phyloP scores from a whole-genome alignment of 1,140 invertebrate genomes.

The Galleria mellonella region DNA sequence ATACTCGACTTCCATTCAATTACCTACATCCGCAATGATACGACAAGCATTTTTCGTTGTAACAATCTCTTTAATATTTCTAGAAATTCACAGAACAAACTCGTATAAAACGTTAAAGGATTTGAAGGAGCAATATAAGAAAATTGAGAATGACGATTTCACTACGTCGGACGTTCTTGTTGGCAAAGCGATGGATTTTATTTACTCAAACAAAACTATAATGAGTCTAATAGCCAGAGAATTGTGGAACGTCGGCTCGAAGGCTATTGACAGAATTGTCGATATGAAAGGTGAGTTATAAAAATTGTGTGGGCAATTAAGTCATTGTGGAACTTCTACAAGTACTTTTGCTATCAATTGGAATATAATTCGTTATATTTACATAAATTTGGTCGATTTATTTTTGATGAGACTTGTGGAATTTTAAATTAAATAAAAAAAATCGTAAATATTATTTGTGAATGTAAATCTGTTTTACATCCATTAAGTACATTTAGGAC shows the following conservation, averaged over 20 bases:
- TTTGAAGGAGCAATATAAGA: slow-evolving; percentile 30
- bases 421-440: too few relatives aligned
- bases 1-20: slow-evolving; percentile 1
- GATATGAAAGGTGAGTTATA: slow-evolving; percentile 32
- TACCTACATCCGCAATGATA: slow-evolving; percentile 12
- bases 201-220: slow-evolving; percentile 51
- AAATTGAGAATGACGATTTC: slow-evolving; percentile 29
- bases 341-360: too few relatives aligned
- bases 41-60: slow-evolving; percentile 7
- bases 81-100: slow-evolving; percentile 9
- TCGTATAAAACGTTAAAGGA: slow-evolving; percentile 36
- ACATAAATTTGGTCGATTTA: too few relatives aligned
- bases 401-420: too few relatives aligned
- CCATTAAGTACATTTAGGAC: too few relatives aligned
- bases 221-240: slow-evolving; percentile 52
- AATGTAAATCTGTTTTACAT: too few relatives aligned
- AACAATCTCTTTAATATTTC: slow-evolving; percentile 7
- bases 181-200: slow-evolving; percentile 53
- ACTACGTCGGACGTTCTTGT: slow-evolving; percentile 37
- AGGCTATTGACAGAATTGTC: slow-evolving; percentile 46
- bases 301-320: too few relatives aligned
- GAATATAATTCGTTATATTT: too few relatives aligned
- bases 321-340: too few relatives aligned
- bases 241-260: slow-evolving; percentile 52
- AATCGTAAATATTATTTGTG: too few relatives aligned